Conservation (phyloP, 2,797 vertebrate genomes). For the Amphiprion clarkii region DNA sequence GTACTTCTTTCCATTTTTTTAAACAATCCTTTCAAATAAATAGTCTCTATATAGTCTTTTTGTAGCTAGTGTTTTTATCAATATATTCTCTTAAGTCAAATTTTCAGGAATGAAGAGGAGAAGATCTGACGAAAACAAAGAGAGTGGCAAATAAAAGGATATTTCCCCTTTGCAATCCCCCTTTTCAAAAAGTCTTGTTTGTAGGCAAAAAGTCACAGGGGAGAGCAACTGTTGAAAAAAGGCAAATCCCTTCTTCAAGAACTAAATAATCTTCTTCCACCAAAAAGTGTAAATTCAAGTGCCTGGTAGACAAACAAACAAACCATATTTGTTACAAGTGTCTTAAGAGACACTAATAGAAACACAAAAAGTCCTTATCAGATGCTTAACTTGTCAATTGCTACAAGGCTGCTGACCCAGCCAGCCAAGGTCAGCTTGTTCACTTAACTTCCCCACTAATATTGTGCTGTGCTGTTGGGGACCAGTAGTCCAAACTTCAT, state of each 20-base stretch:
- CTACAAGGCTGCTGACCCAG: constrained; percentile 71
- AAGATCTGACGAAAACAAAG: constrained; percentile 64
- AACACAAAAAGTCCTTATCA: constrained; percentile 67
- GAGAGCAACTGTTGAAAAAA: constrained; percentile 61
- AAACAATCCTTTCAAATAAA: constrained; percentile 86
- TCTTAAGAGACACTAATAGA: constrained; percentile 53
- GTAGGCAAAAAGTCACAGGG: constrained; percentile 56
- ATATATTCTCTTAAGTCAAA: constrained; percentile 80
- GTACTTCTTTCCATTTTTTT: constrained; percentile 78
- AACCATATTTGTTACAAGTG: constrained; percentile 34
- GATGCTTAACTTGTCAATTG: constrained; percentile 58
- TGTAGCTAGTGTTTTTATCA: constrained; percentile 79
- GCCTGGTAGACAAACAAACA: constrained; percentile 57
- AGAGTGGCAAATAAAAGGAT: constrained; percentile 64
- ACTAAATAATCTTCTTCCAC: constrained; percentile 63
- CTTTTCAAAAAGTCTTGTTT: constrained; percentile 60
- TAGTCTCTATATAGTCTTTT: constrained; percentile 85
- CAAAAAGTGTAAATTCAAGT: constrained; percentile 63
- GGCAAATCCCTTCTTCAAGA: constrained; percentile 76
- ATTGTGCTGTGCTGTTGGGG: constrained; percentile 73
- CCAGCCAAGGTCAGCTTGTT: constrained; percentile 71
- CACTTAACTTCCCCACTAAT: constrained; percentile 56
- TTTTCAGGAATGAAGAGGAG: constrained; percentile 78
- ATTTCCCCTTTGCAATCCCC: constrained; percentile 49
- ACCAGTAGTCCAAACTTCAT: constrained; percentile 55